A percentile compares a stretch with the other conserved stretches of the same genome.
phyloP scores from a whole-genome alignment of 1,140 invertebrate genomes.

The Holotrichia oblita region DNA sequence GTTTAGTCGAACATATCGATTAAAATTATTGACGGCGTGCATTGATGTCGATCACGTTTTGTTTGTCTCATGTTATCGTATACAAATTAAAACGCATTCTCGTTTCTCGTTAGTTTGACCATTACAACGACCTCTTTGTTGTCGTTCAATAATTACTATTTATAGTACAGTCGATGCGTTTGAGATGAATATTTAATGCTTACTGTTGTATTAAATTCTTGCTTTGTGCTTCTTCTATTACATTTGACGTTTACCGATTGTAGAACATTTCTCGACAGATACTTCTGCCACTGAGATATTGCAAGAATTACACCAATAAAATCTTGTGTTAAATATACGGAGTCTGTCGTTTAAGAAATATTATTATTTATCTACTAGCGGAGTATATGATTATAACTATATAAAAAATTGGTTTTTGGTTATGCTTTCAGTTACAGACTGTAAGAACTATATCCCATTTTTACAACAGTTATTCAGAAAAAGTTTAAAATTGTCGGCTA shows the following conservation, averaged over 20 bases:
- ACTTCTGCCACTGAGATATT: background rate
- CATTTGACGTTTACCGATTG: background rate
- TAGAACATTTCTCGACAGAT: background rate
- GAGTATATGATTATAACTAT: too few species aligned
- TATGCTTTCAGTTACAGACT: too few species aligned
- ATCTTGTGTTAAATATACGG: too few species aligned
- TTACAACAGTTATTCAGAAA: too few species aligned
- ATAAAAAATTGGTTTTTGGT: too few species aligned
- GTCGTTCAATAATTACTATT: conserved; percentile 7
- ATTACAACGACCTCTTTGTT: conserved; percentile 25
- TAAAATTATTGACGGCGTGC: background rate
- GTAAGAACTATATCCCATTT: too few species aligned
- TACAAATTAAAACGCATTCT: conserved; percentile 1
- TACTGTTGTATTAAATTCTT: background rate
- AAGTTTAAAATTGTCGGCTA: too few species aligned
- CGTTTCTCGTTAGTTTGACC: background rate
- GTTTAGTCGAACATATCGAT: background rate
- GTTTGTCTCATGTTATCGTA: background rate
- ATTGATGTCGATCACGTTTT: background rate
- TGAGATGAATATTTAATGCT: background rate
- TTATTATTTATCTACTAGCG: too few species aligned
- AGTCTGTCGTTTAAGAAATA: too few species aligned
- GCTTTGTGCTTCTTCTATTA: background rate
- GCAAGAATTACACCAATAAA: background rate
- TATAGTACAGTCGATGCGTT: background rate